Evolutionary conservation across 2,113 vertebrate genomes (phyloP).

Genomic region (Lasiurus borealis): DNA sequence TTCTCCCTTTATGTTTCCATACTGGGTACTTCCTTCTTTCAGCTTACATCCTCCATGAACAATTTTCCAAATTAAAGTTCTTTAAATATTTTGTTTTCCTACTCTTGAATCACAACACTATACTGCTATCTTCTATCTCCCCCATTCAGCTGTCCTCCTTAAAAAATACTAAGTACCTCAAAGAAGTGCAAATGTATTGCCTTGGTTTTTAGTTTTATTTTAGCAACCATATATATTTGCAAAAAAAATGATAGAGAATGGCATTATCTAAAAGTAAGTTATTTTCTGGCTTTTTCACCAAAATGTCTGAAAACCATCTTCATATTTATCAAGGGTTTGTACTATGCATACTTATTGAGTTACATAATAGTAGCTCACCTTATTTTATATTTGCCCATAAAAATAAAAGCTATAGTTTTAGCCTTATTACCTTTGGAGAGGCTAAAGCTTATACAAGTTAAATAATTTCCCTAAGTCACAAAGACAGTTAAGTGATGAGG

Average conservation of each 20-base stretch:
- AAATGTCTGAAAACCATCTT: constrained; percentile 41
- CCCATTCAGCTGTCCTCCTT: background rate
- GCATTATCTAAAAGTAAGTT: background rate
- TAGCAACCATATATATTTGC: background rate
- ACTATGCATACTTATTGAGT: background rate
- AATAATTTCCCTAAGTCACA: constrained; percentile 1
- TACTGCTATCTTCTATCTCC: background rate
- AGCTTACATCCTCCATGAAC: background rate
- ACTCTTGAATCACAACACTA: background rate
- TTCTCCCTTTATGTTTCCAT: background rate
- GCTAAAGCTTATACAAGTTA: background rate
- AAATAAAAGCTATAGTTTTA: background rate
- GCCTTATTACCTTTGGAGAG: background rate
- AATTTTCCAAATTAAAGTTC: background rate
- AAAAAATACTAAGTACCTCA: background rate
- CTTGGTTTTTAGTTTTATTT: background rate
- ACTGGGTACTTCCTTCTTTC: background rate
- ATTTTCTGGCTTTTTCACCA: background rate
- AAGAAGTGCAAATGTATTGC: background rate
- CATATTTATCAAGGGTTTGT: background rate
- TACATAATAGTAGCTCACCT: background rate
- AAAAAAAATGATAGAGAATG: background rate
- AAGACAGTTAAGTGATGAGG: background rate
- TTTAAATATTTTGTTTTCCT: background rate
- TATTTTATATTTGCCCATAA: background rate